phyloP scores from a whole-genome alignment of 2,888 invertebrate species.

The Amblyjoppa fuscipennis region DNA sequence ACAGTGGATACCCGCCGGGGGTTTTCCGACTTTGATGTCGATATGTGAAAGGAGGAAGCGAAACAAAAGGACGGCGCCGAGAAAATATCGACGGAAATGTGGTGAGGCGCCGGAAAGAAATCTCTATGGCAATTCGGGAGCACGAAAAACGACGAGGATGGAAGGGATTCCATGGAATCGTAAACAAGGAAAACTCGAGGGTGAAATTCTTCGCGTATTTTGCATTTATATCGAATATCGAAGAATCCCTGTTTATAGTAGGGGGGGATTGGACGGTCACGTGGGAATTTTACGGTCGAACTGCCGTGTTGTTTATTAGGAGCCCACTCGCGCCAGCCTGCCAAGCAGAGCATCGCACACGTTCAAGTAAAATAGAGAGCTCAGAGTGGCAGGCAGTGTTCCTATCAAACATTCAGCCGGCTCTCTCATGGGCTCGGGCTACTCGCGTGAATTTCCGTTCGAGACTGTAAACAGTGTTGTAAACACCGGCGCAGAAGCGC shows the following conservation, averaged over 20 bases:
- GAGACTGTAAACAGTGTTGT: constrained; percentile 59
- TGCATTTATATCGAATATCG: constrained; percentile 21
- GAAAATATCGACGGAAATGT: constrained; percentile 2
- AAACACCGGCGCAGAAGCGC: not conserved
- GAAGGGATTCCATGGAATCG: constrained; percentile 49
- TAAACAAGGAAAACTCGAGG: not conserved
- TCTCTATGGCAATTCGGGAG: not conserved
- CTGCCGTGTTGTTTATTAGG: not conserved
- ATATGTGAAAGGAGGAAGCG: constrained; percentile 20
- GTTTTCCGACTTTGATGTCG: constrained; percentile 54
- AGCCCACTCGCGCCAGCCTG: not conserved
- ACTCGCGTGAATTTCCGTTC: constrained; percentile 63
- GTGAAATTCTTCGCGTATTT: not conserved
- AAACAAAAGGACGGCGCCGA: constrained; percentile 26
- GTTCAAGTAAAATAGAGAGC: constrained; percentile 44
- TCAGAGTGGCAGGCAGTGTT: constrained; percentile 41
- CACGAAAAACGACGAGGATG: constrained; percentile 18
- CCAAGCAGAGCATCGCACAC: not conserved
- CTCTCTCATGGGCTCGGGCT: constrained; percentile 31
- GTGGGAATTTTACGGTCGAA: not conserved
- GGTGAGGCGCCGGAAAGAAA: not conserved
- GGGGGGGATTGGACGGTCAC: not conserved
- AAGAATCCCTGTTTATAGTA: not conserved
- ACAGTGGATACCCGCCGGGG: constrained; percentile 4
- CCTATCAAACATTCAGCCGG: constrained; percentile 66